Base-by-base conservation (phyloP, 2,113 vertebrate species). In the Sinocyclocheilus rhinocerous region DNA sequence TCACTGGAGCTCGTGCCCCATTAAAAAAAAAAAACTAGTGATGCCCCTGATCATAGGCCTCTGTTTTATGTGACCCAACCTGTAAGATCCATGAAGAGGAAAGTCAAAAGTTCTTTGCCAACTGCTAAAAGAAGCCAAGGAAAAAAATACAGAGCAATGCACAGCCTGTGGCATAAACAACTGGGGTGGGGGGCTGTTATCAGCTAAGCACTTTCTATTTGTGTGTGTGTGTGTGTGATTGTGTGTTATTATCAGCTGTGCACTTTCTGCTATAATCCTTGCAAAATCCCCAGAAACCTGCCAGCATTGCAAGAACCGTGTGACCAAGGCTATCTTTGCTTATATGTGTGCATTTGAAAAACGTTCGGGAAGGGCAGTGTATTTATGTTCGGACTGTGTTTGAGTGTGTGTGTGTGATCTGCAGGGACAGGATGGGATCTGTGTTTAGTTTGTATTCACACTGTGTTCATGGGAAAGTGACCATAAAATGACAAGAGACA, bases 131-230 rank as follows among this genome's bases (percentile, higher is more conserved):
- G 6, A 39, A 67, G 4, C 26, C 52, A 20, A 67, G 15, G 39
- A n/a, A 83, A 72, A 52, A 83, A 72, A 83, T 83, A 50, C 61
- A 82, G n/a, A 15, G 81, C 48, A 39, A 57, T 72, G 81, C 65
- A 83, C 48, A 57, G 67, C 81, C 81, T 72, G 29, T 83, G 67
- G 81, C 67, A 57, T 83, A 83, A 83, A 83, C 81, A 83, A 52
- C 81, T 12, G 33, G 67, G 50, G 50, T 72, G 16, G 61, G 50
- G 65, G 81, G 7, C 33, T 11, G 10, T 83, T 83, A 83, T 83
- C 81, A 39, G 67, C 45, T n/a, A 83, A 72, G 45, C 81, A 33
- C 65, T 72, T 57, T 78, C 18, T 65, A 22, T 77, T 59, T 59
- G 13, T 50, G 48, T 50, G 48, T 50, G 48, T 50, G 48, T 50